Evolutionary conservation across 2,888 invertebrate species (phyloP).

Genomic region (Oasisia sp.): DNA sequence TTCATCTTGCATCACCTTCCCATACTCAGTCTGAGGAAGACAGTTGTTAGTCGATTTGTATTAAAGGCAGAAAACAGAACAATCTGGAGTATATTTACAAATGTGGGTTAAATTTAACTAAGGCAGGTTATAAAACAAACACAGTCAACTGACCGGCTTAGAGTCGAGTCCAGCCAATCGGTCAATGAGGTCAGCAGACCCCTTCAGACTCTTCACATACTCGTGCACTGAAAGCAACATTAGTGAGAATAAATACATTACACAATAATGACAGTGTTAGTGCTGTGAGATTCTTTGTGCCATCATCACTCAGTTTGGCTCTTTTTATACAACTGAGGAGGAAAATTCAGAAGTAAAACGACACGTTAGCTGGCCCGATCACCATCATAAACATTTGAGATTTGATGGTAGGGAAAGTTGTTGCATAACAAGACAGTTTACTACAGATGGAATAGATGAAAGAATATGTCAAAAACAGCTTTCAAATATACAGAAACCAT

Average conservation of each 20-base stretch:
- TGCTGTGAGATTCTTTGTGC: neutral
- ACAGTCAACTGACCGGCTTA: conserved; percentile 27
- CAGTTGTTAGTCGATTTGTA: too few relatives aligned
- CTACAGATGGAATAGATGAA: neutral
- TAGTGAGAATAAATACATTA: neutral
- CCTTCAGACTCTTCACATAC: conserved; percentile 80
- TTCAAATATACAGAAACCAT: neutral
- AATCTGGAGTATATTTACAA: too few relatives aligned
- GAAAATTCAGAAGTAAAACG: neutral
- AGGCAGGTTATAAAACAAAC: neutral
- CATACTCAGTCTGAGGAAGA: too few relatives aligned
- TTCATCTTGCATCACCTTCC: too few relatives aligned
- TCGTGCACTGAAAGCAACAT: conserved; percentile 65
- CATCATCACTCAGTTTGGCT: neutral
- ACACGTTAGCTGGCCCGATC: neutral
- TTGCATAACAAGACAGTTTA: too few relatives aligned
- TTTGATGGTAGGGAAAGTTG: neutral
- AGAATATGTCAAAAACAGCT: neutral
- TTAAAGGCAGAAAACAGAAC: too few relatives aligned
- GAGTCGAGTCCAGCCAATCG: conserved; percentile 71
- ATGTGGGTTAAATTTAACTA: neutral
- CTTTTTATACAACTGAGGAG: neutral
- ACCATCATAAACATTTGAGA: neutral
- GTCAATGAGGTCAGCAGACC: conserved; percentile 79
- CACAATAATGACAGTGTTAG: neutral